phyloP scores from a whole-genome alignment of 1,140 invertebrate species.

The Neodiprion virginianus region DNA sequence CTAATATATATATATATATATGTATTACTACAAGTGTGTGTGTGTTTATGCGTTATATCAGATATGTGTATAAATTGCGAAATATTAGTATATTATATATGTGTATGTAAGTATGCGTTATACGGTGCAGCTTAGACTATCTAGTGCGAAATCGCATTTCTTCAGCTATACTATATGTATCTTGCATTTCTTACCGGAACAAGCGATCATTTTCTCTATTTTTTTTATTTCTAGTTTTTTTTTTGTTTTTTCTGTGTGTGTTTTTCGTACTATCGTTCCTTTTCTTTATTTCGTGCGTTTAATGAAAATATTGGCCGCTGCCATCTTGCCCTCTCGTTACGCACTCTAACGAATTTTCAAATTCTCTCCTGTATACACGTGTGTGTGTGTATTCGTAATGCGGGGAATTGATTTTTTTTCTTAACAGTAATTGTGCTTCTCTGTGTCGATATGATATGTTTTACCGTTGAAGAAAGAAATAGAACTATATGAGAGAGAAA shows the following conservation, averaged over 20 bases:
- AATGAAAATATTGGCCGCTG: constrained; percentile 44
- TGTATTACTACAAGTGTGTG: neutral
- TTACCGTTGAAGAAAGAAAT: constrained; percentile 14
- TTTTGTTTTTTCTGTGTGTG: neutral
- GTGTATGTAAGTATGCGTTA: neutral
- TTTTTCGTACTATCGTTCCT: neutral
- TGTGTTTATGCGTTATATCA: neutral
- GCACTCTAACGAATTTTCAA: constrained; percentile 12
- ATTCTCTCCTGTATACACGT: constrained; percentile 8
- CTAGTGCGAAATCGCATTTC: neutral
- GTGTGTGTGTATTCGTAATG: constrained; percentile 16
- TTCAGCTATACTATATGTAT: neutral
- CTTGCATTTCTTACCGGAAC: too few species aligned
- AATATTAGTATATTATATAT: neutral
- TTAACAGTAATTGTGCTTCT: neutral
- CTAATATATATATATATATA: neutral
- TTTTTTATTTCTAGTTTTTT: neutral
- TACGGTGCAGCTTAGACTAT: neutral
- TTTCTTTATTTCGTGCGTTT: neutral
- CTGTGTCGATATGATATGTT: too few species aligned
- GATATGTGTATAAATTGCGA: neutral
- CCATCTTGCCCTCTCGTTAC: constrained; percentile 61
- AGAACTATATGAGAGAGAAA: constrained; percentile 22
- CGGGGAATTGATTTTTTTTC: neutral
- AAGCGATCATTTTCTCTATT: neutral